A percentile compares a stretch with the other conserved stretches of the same genome.
These are phyloP conservation scores for Venustaconcha ellipsiformis DNA, from an alignment of 1,140 invertebrate species.

Conservation along the genomic window DNA sequence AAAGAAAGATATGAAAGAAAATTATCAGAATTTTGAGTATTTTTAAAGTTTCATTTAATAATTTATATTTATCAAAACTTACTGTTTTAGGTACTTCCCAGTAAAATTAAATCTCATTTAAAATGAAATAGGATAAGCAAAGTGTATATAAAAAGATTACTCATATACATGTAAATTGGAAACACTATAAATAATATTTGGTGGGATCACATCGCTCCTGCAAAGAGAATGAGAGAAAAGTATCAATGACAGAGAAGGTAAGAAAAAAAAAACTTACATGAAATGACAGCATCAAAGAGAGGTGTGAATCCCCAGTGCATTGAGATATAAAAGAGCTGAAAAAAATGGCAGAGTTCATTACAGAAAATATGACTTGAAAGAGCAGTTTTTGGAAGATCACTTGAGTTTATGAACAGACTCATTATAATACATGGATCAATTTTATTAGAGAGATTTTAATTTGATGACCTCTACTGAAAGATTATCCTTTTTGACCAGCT, in stretches of 20 bases:
- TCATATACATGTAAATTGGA: not conserved
- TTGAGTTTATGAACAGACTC: not conserved
- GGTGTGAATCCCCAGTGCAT: slow-evolving; percentile 91
- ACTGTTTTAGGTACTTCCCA: too few species aligned
- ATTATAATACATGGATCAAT: too few species aligned
- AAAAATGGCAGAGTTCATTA: slow-evolving; percentile 30
- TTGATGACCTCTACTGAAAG: too few species aligned
- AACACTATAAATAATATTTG: not conserved
- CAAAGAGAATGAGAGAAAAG: not conserved
- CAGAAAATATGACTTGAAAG: not conserved
- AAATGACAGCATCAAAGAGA: slow-evolving; percentile 83
- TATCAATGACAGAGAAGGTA: not conserved
- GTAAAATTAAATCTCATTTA: too few species aligned
- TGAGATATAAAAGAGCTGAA: slow-evolving; percentile 84
- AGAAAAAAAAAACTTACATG: slow-evolving; percentile 73
- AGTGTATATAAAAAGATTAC: not conserved
- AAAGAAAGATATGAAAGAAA: too few species aligned
- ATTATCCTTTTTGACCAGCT: too few species aligned
- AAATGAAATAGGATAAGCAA: too few species aligned
- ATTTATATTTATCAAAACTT: too few species aligned
- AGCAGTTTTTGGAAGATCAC: not conserved
- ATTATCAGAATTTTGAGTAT: too few species aligned
- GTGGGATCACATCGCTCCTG: not conserved
- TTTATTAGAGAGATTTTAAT: too few species aligned
- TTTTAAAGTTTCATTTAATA: too few species aligned